Evolutionary conservation across 2,113 vertebrate species (phyloP).

Genomic region (Cheilinus undulatus): DNA sequence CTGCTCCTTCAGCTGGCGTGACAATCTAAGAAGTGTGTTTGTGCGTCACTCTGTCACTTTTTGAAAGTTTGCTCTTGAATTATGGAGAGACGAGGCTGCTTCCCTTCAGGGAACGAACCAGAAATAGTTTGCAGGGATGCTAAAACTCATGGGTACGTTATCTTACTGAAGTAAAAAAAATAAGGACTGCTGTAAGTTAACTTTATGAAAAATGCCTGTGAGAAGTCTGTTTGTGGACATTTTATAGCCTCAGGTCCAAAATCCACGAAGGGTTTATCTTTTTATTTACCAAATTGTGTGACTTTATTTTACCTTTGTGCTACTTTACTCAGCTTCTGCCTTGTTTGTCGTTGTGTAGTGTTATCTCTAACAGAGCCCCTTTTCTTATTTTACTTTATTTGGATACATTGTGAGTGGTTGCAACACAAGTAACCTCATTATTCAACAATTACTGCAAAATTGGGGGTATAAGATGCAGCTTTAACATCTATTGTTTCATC

Average conservation of each 20-base stretch:
- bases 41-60: slow-evolving; percentile 30
- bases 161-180: slow-evolving; percentile 30
- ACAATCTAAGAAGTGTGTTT: slow-evolving; percentile 3
- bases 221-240: background rate
- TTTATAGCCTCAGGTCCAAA: background rate
- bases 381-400: too few relatives aligned
- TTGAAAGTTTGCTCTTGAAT: slow-evolving; percentile 55
- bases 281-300: background rate
- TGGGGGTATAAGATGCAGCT: too few relatives aligned
- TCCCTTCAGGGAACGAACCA: slow-evolving; percentile 44
- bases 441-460: too few relatives aligned
- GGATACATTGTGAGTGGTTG: too few relatives aligned
- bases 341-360: too few relatives aligned
- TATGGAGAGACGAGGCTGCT: slow-evolving; percentile 52
- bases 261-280: background rate
- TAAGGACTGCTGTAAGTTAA: slow-evolving; percentile 6
- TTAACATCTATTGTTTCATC: too few relatives aligned
- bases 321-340: background rate
- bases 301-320: background rate
- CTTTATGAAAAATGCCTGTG: slow-evolving; percentile 1
- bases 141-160: slow-evolving; percentile 17
- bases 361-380: too few relatives aligned
- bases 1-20: background rate
- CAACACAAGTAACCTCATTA: too few relatives aligned
- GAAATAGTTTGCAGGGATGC: slow-evolving; percentile 54